Evolutionary conservation across 2,797 vertebrate genomes (phyloP).

Genomic region (Halcyon badia): DNA sequence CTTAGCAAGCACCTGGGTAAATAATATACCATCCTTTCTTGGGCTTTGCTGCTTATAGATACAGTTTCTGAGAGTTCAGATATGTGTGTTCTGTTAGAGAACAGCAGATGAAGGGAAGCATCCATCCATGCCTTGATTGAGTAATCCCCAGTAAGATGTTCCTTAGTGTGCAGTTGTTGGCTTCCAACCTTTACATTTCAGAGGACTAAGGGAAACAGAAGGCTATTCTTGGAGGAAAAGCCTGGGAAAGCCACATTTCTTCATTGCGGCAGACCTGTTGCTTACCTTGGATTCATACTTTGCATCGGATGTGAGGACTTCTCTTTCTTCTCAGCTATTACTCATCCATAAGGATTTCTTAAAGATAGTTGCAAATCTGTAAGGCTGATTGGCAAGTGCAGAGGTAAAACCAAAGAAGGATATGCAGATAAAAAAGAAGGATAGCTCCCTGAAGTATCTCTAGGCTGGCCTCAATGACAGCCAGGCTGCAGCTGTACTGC

Average conservation of each 20-base stretch:
- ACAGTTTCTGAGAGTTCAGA: background rate
- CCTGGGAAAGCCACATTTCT: background rate
- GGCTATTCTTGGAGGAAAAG: background rate
- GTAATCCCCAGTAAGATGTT: background rate
- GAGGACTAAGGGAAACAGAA: background rate
- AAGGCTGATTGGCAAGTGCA: background rate
- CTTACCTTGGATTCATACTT: conserved; percentile 27
- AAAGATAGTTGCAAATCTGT: background rate
- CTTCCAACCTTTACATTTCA: background rate
- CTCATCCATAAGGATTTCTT: background rate
- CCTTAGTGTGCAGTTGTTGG: background rate
- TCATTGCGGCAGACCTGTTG: background rate
- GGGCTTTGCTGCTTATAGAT: background rate
- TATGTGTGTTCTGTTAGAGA: background rate
- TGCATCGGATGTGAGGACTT: background rate
- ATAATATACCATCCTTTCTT: background rate
- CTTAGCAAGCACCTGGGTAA: background rate
- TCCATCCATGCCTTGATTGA: background rate
- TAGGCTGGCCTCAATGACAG: background rate
- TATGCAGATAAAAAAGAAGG: background rate
- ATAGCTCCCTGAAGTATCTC: background rate
- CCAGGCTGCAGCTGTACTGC: background rate
- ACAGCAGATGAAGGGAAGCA: background rate
- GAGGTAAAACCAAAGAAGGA: background rate
- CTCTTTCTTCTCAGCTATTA: conserved; percentile 1